Base-by-base conservation (phyloP, 2,888 invertebrate species). In the Aleiodes leptofemur region DNA sequence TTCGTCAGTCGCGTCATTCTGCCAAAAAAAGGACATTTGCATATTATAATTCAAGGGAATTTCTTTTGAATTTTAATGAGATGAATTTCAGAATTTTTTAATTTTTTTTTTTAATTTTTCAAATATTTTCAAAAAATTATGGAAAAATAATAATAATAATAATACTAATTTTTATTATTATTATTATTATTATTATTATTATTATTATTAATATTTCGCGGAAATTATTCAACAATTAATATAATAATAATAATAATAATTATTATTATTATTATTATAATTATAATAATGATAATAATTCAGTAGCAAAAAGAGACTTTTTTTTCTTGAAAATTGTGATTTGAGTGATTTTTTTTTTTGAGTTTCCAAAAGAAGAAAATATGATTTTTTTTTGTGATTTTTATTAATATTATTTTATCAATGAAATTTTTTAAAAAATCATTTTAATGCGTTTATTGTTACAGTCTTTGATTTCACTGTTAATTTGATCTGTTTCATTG, bases 1-100 rank as follows among this genome's bases (percentile, higher is more conserved):
- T 76, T 76, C 76, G 68, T 76, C 76, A 68, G 50, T n/a, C 38
- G 53, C 51, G 69, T 76, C 59, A 59, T 23, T 43, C 16, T 34
- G 5, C 34, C 34, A 23, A 13, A 71, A 64, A 66, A 74, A 69
- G 53, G 23, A 51, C 50, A 71, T 72, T 71, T 68, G 71, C 71
- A 75, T 23, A 23, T 23, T 23, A 23, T 75, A 72, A 71, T 71
- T 74, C 61, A 29, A 43, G 9, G 29, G 14, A 57, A 57, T 69
- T 50, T 68, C 53, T 8, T 29, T 38, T 34, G 34, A 6, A 6
- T 16, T 34, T 11, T 23, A 23, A 23, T 23, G 23, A 23, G 23
- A 23, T 8, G 13, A 59, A 34, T 23, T 50, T 48, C 29, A 6
- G 13, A 59, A 34, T 23, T 50, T 48, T 23, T 16, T 56, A 55